A percentile compares a stretch with the other conserved stretches of the same genome.
Conservation (phyloP, 2,888 invertebrate genomes). For the Leuctra nigra region DNA sequence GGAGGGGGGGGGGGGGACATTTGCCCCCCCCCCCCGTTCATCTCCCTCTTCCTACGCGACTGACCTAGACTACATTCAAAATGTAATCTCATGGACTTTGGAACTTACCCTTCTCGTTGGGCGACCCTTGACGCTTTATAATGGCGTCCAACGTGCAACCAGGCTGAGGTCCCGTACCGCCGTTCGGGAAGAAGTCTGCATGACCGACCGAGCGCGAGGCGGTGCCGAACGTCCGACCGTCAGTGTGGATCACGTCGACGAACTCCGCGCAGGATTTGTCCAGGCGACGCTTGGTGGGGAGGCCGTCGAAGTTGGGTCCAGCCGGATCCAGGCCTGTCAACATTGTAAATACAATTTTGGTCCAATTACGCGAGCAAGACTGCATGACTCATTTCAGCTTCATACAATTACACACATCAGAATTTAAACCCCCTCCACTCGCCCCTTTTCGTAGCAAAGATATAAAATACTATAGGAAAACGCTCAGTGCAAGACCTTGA, state of each 20-base stretch:
- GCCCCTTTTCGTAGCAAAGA: no score
- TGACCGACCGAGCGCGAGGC: neutral
- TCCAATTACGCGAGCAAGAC: no score
- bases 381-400: no score
- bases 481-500: no score
- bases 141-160: conserved; percentile 47
- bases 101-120: neutral
- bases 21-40: no score
- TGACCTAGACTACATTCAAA: neutral
- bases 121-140: neutral
- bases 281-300: conserved; percentile 46
- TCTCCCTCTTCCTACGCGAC: no score
- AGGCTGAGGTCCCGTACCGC: conserved; percentile 58
- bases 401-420: neutral
- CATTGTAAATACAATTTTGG: no score
- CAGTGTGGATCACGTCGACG: conserved; percentile 64
- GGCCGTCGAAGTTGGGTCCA: conserved; percentile 50
- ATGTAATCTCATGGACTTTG: no score
- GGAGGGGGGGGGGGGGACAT: no score
- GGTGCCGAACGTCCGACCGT: conserved; percentile 37
- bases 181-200: conserved; percentile 63
- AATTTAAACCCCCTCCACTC: no score
- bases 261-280: conserved; percentile 53
- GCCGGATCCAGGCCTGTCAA: conserved; percentile 55
- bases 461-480: no score